Evolutionary conservation across 2,797 vertebrate genomes (phyloP).

Genomic region (Gallinago nigripennis): DNA sequence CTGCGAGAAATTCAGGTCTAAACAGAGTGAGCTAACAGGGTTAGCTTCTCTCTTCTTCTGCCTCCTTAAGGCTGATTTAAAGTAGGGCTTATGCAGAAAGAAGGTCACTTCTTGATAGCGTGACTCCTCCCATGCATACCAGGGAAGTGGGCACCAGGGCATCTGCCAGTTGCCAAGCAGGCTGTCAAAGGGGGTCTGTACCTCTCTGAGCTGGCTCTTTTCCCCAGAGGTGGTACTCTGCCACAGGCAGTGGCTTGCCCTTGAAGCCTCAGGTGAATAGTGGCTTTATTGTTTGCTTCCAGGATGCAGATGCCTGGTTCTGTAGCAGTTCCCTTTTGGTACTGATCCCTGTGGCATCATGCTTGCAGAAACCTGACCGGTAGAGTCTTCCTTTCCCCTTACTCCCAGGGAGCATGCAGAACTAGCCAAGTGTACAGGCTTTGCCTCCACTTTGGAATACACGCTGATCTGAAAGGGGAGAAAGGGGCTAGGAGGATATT

Average conservation of each 20-base stretch:
- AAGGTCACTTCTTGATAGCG: rapidly evolving
- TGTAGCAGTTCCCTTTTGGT: background rate
- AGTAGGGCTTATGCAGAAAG: background rate
- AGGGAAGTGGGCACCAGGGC: background rate
- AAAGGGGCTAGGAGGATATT: background rate
- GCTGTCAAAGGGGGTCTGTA: background rate
- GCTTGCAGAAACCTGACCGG: rapidly evolving
- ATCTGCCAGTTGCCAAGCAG: background rate
- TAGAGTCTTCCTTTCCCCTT: background rate
- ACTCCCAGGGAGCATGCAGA: background rate
- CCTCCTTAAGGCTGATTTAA: background rate
- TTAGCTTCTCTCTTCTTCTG: background rate
- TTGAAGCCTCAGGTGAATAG: background rate
- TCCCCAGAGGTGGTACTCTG: background rate
- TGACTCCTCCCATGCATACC: rapidly evolving
- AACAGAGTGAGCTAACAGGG: background rate
- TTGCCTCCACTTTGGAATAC: background rate
- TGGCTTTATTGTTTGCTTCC: background rate
- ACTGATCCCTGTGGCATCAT: background rate
- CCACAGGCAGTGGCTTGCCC: rapidly evolving
- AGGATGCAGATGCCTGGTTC: background rate
- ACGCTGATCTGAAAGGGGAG: background rate
- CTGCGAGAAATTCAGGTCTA: background rate
- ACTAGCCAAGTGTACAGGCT: no score
- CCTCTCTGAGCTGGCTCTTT: background rate